Evolutionary conservation across 2,888 invertebrate genomes (phyloP), one percentile per base, ranked within the genome.

Genomic region (Seira ritae): DNA sequence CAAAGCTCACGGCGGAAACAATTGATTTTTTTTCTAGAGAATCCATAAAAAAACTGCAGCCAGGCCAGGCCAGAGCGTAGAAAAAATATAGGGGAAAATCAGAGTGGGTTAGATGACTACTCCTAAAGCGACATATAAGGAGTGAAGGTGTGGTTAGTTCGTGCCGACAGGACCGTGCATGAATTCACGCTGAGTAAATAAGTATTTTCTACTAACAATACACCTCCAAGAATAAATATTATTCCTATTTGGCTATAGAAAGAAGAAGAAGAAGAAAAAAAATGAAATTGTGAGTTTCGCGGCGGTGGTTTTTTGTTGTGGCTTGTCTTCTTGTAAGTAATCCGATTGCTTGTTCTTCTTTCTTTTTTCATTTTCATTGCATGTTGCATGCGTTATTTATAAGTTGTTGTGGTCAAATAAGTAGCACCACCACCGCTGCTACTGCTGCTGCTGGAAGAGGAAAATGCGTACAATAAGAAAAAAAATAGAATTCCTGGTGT

Each of bases 361-460:
- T 31, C 8, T 62, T 20, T 62, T 62, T 62, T 62, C 62, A 20
- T 62, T 62, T 62, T 20, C 62, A 62, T 37, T 74, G 74, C 66
- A 74, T 74, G 74, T 46, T 66, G 66, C 74, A 74, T 74, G 66
- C 37, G 8, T 62, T 55, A 19, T 73, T 60, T 60, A 24, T 62
- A 62, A 62, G 62, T 62, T 62, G 62, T 62, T 62, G 62, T 62
- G 62, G 62, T 62, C 62, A 62, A 62, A 62, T n/a, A 62, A 62
- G 62, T 62, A 62, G 62, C 62, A 62, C 62, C 20, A 62, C 19
- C 20, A 31, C 31, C 8, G 31, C n/a, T n/a, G n/a, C n/a, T 31
- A 31, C 31, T 31, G 31, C n/a, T n/a, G n/a, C n/a, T n/a, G n/a
- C n/a, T n/a, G 62, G 62, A 20, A 20, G 12, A 55, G 12, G 22